Evolutionary conservation across 2,888 invertebrate species (phyloP), one percentile per base, ranked within the genome.

Genomic region (Bombylius discolor): DNA sequence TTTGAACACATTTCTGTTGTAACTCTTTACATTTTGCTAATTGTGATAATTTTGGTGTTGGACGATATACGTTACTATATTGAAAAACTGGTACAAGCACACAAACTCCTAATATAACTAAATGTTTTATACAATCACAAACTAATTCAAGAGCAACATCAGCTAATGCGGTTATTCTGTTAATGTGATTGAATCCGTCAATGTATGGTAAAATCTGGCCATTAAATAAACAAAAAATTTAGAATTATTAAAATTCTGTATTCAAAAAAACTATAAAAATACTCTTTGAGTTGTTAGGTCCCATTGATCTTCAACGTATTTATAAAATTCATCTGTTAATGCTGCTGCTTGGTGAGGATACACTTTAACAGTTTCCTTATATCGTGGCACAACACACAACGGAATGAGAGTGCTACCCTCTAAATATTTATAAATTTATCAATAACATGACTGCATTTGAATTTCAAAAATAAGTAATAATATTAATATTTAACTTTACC

Each of bases 271-370:
- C 7, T 49, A 6, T 14, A 6, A 49, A 62, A 67, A 66, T 60
- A 87, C 87, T 79, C 88, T 86, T 65, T 87, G 85, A 2, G 89
- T 89, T 23, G 89, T 89, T 55, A 89, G 78, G 70, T 89, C 89
- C 89, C 89, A 89, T 64, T 86, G 83, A 64, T 83, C 83, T 0
- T 77, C 77, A 45, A 81, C 79, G 66, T 82, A 83, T 49, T 79
- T 78, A 60, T 81, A 80, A 52, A 81, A 74, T 65, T 81, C 81
- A 69, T 82, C 82, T n/a, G 85, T 77, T 69, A 89, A 82, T 62
- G 89, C 83, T 0, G 89, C 89, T 3, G 90, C 89, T 70, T 88
- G 84, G 68, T 89, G 84, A 69, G 88, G 87, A 60, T 81, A 78
- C 33, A 89, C 86, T 14, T 81, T 80, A 23, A 81, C 79, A 0